Evolutionary conservation across 2,797 vertebrate genomes (phyloP).

Genomic region (Euphonia xanthogaster): DNA sequence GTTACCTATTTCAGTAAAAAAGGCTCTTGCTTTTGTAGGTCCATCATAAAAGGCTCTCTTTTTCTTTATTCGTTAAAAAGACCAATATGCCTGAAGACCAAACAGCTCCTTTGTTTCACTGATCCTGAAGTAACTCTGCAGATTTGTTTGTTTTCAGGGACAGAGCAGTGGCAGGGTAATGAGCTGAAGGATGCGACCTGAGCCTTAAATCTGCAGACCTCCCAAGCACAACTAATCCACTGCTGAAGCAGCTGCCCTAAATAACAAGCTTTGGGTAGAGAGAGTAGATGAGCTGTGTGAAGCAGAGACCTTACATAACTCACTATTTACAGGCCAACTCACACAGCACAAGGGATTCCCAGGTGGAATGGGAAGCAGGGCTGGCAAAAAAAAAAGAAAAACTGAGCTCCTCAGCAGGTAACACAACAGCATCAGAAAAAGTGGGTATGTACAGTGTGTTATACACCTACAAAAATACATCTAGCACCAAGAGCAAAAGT

Average conservation of each 20-base stretch:
- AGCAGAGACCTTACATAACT: background rate
- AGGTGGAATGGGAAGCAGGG: background rate
- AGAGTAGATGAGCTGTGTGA: background rate
- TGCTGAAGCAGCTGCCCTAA: constrained; percentile 47
- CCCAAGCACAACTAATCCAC: constrained; percentile 21
- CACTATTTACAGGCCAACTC: background rate
- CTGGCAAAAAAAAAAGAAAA: background rate
- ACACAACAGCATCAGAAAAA: rapidly evolving
- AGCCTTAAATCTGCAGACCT: background rate
- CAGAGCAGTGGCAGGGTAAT: background rate
- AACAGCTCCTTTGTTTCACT: background rate
- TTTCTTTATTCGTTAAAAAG: background rate
- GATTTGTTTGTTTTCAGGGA: constrained; percentile 10
- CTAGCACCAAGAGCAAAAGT: background rate
- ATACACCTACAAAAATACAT: background rate
- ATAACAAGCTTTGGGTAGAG: background rate
- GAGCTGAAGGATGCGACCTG: background rate
- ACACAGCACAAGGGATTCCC: background rate
- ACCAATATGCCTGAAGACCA: background rate
- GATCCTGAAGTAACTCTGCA: background rate
- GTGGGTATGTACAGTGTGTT: rapidly evolving
- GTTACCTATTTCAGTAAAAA: background rate
- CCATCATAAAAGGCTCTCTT: background rate
- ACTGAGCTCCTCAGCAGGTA: background rate
- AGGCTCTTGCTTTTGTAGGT: background rate